A percentile compares a stretch with the other conserved stretches of the same genome.
Evolutionary conservation across 2,113 vertebrate species (phyloP).

Genomic region (Sceloporus tristichus): DNA sequence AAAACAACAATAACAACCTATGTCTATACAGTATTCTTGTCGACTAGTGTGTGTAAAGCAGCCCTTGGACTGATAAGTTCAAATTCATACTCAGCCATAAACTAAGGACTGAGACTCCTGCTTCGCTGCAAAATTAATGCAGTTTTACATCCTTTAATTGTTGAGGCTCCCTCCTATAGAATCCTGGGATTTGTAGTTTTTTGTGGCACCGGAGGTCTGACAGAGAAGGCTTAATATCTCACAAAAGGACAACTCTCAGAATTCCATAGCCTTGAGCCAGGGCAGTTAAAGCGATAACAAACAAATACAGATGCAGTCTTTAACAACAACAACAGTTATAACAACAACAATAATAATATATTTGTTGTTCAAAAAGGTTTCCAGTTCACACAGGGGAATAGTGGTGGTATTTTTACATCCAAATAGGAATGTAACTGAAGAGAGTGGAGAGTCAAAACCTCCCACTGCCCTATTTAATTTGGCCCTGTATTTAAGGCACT

Average conservation of each 20-base stretch:
- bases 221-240: too few relatives aligned
- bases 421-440: background rate
- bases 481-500: background rate
- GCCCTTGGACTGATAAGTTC: background rate
- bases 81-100: background rate
- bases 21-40: background rate
- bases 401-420: background rate
- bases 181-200: too few relatives aligned
- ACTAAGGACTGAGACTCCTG: background rate
- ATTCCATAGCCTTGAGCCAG: too few relatives aligned
- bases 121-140: too few relatives aligned
- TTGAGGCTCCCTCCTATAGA: too few relatives aligned
- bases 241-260: too few relatives aligned
- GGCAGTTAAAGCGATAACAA: too few relatives aligned
- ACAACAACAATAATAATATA: background rate
- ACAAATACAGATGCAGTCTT: too few relatives aligned
- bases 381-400: background rate
- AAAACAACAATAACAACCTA: background rate
- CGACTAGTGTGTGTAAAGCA: background rate
- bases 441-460: background rate
- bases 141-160: too few relatives aligned
- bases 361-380: background rate
- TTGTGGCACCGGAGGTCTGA: too few relatives aligned
- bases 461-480: background rate
- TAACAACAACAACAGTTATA: too few relatives aligned